These are phyloP conservation scores for Gnatocerus cornutus DNA, from an alignment of 2,888 invertebrate genomes.

Conservation along the genomic window DNA sequence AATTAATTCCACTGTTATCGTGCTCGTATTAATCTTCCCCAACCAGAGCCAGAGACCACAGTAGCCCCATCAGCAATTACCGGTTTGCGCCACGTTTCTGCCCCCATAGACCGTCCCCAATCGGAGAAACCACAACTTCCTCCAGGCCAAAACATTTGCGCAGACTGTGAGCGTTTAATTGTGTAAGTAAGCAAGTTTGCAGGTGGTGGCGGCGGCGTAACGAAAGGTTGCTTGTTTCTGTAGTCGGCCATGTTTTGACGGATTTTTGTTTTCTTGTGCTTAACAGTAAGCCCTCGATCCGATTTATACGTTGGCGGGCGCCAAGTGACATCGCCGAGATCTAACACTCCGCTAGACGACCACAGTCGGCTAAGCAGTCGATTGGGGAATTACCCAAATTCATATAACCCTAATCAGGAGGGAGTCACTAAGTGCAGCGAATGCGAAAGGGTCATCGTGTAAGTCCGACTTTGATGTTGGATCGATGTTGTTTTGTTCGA, in stretches of 20 bases:
- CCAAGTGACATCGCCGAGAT: constrained; percentile 70
- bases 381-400: constrained; percentile 52
- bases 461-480: constrained; percentile 74
- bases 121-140: constrained; percentile 84
- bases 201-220: constrained; percentile 27
- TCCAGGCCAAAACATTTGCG: constrained; percentile 94
- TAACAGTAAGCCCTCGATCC: constrained; percentile 66
- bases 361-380: constrained; percentile 52
- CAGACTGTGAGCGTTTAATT: constrained; percentile 97
- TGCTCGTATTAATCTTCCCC: constrained; percentile 16
- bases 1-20: constrained; percentile 26
- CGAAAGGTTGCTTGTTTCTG: constrained; percentile 31
- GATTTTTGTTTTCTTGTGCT: constrained; percentile 41
- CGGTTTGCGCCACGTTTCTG: constrained; percentile 82
- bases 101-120: constrained; percentile 78
- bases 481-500: constrained; percentile 57
- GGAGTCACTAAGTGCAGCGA: constrained; percentile 83
- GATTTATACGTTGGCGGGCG: constrained; percentile 82
- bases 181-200: constrained; percentile 83
- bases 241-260: constrained; percentile 39
- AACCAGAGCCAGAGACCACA: constrained; percentile 70
- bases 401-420: constrained; percentile 68
- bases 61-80: constrained; percentile 72
- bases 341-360: constrained; percentile 71
- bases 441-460: constrained; percentile 92